phyloP scores from a whole-genome alignment of 2,113 vertebrate species.

The Heptranchias perlo region DNA sequence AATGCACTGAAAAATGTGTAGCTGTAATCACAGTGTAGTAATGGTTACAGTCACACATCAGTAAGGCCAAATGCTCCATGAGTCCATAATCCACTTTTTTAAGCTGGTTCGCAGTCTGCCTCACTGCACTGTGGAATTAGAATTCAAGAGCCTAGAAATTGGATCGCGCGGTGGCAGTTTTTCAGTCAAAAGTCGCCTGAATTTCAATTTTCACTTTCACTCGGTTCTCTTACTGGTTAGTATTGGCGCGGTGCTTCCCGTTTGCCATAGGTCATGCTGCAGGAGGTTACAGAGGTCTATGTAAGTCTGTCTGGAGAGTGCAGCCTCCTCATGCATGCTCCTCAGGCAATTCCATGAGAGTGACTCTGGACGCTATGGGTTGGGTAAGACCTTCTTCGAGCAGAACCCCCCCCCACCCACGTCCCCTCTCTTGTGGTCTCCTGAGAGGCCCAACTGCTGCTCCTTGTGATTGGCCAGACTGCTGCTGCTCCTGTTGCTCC shows the following conservation, averaged over 20 bases:
- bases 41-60: background rate
- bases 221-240: background rate
- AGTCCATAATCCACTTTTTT: background rate
- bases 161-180: background rate
- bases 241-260: background rate
- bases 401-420: background rate
- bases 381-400: background rate
- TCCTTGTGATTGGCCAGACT: background rate
- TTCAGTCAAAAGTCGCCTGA: background rate
- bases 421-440: background rate
- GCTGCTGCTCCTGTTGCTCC: background rate
- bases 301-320: background rate
- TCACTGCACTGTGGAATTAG: constrained; percentile 9
- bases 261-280: no score
- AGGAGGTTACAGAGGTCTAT: background rate
- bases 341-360: background rate
- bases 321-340: background rate
- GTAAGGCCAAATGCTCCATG: background rate
- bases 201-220: background rate
- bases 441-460: background rate
- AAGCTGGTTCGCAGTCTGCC: background rate
- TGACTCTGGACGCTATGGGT: background rate
- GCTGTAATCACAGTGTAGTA: background rate
- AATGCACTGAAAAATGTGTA: background rate
- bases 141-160: constrained; percentile 7